Evolutionary conservation across 2,113 vertebrate species (phyloP), one percentile per base, ranked within the genome.

Genomic region (Apteryx owenii): DNA sequence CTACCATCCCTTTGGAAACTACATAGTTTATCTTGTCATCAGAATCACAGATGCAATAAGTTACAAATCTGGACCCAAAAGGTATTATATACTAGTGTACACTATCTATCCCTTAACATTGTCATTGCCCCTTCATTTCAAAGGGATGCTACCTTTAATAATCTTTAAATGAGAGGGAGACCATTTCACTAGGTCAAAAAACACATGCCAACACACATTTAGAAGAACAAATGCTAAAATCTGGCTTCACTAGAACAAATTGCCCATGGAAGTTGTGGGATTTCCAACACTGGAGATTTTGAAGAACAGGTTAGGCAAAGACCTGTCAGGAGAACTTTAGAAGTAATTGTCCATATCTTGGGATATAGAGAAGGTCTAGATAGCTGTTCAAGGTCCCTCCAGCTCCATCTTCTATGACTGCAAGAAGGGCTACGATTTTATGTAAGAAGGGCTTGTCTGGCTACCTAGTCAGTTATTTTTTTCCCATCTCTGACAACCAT

Each of bases 211-310:
- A 40, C 16, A 28, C 3, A 12, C 0, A 0, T 76, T 89, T 89
- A 76, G 73, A 87, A 89, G 89, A 61, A 75, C 83, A n/a, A 90
- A 90, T 19, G 81, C 69, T 53, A 82, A 89, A 92, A 79, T 58
- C 31, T 91, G 80, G 50, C 12, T 25, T 42, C 61, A 72, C 66
- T 13, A 2, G 3, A 76, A 90, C n/a, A 70, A 88, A 88, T 46
- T 85, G 66, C 33, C 29, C 48, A n/a, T 19, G 69, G 53, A 83
- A 40, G 40, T 50, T 85, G 20, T 50, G 62, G 62, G 80, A 62
- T 40, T 78, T 85, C 44, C 60, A 25, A 61, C 58, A 40, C 36
- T 25, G 60, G 40, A 83, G 76, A 78, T 50, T 85, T 40, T 86
- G 76, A 84, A 84, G 60, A 93, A 88, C 70, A 46, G 21, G 80